Base-by-base conservation (phyloP, 2,113 vertebrate species). In the Penelope pileata region DNA sequence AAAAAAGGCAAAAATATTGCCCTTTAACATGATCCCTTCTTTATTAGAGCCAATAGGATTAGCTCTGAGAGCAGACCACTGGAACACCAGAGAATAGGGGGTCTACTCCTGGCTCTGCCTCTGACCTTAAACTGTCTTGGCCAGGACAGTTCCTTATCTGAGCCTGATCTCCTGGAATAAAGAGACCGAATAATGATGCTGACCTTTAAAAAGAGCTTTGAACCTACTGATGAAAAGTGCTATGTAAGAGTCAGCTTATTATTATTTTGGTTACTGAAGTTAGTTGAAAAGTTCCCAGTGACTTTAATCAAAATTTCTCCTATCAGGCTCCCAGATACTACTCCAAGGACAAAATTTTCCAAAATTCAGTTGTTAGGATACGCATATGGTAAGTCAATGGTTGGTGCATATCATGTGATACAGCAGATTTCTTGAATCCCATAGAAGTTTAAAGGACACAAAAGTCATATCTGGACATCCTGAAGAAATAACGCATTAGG, bases 121-220 rank as follows among this genome's bases (percentile, higher is more conserved):
- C 60, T 66, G 85, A 17, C 69, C 56, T 93, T 38, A 70, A 86
- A 18, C 51, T 84, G 36, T 36, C 38, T 75, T 93, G 88, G 83
- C 75, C 47, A 94, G 70, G 73, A 56, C 36, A 40, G 26, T 54
- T 90, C 69, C 76, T 63, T 75, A 62, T 13, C 76, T 64, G 43
- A 53, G 47, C 23, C 69, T 70, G 27, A 81, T 51, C 27, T 88
- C 56, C 30, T 24, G 19, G 50, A 51, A 26, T 68, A 78, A 83
- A 90, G 86, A 34, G 47, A 51, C 51, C 75, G 30, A 47, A 93
- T 86, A 89, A 96, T 75, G 60, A 92, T 9, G 86, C 5, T 1
- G 9, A 93, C 90, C 92, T 95, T 93, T 94, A 90, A 76, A 93
- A 73, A 86, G n/a, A 83, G 63, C 67, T 96, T 90, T 95, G 72